These are phyloP conservation scores for Protonibea diacanthus DNA, from an alignment of 2,797 vertebrate genomes.

Conservation along the genomic window DNA sequence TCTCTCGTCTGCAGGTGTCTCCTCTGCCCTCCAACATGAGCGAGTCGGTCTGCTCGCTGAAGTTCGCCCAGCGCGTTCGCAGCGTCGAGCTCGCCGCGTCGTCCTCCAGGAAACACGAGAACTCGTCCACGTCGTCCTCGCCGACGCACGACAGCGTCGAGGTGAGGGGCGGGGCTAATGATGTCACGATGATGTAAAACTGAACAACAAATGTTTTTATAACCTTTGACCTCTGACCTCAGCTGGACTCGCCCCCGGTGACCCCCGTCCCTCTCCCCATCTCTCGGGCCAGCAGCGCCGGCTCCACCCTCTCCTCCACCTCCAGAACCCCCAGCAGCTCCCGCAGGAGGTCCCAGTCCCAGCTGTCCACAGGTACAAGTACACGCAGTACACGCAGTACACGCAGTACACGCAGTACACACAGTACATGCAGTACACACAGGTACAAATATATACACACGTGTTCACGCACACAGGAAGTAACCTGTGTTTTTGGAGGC, in stretches of 20 bases:
- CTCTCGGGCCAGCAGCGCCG: slow-evolving; percentile 85
- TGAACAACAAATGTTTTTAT: too few species aligned
- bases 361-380: slow-evolving; percentile 81
- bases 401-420: background rate
- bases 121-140: slow-evolving; percentile 91
- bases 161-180: slow-evolving; percentile 75
- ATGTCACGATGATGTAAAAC: too few species aligned
- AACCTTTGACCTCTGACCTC: slow-evolving; percentile 36
- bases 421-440: background rate
- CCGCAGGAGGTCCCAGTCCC: slow-evolving; percentile 84
- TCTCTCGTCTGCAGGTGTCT: slow-evolving; percentile 87
- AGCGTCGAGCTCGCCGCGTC: slow-evolving; percentile 90
- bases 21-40: slow-evolving; percentile 90
- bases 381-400: background rate
- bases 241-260: slow-evolving; percentile 86
- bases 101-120: slow-evolving; percentile 86
- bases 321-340: slow-evolving; percentile 78
- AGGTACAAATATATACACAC: background rate
- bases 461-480: slow-evolving; percentile 55
- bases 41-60: slow-evolving; percentile 96
- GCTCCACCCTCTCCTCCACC: slow-evolving; percentile 81
- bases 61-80: slow-evolving; percentile 96
- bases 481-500: background rate
- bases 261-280: slow-evolving; percentile 85
- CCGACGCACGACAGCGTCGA: slow-evolving; percentile 91